Base-by-base conservation (phyloP, 1,140 invertebrate genomes). In the Cepaea nemoralis region DNA sequence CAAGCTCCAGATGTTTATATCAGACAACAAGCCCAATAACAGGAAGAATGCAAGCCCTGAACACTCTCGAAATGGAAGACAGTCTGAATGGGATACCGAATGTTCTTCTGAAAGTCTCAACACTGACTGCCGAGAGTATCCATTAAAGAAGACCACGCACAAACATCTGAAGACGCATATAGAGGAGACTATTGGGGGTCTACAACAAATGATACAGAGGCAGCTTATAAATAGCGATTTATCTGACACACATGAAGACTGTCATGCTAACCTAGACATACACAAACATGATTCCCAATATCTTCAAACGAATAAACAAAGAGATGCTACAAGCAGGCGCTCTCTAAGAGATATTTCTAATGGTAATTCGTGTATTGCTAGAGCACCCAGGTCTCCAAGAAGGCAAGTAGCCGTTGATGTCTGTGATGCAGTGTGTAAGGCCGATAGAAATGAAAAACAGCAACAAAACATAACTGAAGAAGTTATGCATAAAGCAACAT, bases 1-100 rank as follows among this genome's bases (percentile, higher is more conserved):
- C 6, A 40, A 35, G 31, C 73, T 82, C 35, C 76, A 82, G 37
- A 70, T 80, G 63, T 80, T 80, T 45, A 80, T 80, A 19, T 70
- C 77, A 31, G 77, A 80, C 31, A 31, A 8, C 8, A 31, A 55
- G 45, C 55, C 45, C 27, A 76, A 16, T 31, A 55, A 48, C 33
- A 48, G 73, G 22, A 50, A 76, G 33, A 55, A 31, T 19, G 33
- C 59, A 8, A 80, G 55, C 22, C 59, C 42, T 14, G 67, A 37
- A 19, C n/a, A 69, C 24, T 67, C 37, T 42, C 24, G 59, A 24
- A 55, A 19, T 16, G 39, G 69, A 33, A 80, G 78, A 33, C 73
- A 69, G 39, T 75, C 73, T 1, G 73, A 82, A 42, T 45, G 27
- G n/a, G 80, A 69, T 50, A 1, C 71, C 0, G 24, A 39, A 0